Percentiles rank a stretch among this genome's conserved stretches.
Conservation (phyloP, 2,888 invertebrate genomes). For the Athetis lepigone region DNA sequence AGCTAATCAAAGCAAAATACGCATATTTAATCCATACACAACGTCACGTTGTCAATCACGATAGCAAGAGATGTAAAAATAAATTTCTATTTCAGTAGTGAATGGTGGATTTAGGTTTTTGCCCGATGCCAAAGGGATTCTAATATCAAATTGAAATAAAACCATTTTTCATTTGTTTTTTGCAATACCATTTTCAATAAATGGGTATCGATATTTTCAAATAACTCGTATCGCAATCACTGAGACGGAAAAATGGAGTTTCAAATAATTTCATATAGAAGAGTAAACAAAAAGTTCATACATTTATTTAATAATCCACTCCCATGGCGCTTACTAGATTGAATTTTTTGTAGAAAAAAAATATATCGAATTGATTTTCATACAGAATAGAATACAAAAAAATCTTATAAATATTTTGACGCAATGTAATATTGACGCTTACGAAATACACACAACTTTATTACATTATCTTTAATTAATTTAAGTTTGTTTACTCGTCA, state of each 20-base stretch:
- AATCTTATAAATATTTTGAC: neutral
- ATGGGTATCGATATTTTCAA: neutral
- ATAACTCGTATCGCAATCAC: neutral
- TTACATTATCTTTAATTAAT: neutral
- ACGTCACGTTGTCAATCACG: too few species aligned
- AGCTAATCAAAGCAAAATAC: too few species aligned
- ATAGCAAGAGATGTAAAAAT: neutral
- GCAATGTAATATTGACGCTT: too few species aligned
- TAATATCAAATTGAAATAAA: neutral
- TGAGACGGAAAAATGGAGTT: neutral
- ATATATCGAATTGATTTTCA: neutral
- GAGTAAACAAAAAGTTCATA: too few species aligned
- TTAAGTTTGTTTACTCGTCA: too few species aligned
- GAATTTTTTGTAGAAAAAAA: neutral
- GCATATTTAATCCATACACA: too few species aligned
- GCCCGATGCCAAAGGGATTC: neutral
- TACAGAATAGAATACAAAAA: neutral
- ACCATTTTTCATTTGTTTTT: neutral
- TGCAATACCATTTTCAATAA: neutral
- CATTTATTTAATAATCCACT: neutral
- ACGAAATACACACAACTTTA: neutral
- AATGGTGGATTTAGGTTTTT: neutral
- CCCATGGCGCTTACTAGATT: neutral
- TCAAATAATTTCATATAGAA: neutral
- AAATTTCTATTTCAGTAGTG: neutral